Conservation (phyloP, 2,797 vertebrate species). For the Megaceryle alcyon region DNA sequence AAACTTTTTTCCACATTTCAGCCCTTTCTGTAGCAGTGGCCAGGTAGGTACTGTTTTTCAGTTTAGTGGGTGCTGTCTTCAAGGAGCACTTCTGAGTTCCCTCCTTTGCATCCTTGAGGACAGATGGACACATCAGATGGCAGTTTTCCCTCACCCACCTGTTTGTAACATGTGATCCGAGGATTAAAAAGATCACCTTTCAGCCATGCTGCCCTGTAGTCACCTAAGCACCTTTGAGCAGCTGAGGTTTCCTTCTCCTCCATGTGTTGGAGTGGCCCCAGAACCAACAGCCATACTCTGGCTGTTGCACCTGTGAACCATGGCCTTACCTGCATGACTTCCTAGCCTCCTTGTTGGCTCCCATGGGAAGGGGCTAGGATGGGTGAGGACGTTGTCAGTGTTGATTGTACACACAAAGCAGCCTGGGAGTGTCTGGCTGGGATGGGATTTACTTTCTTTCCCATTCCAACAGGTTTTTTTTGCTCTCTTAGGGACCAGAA, state of each 20-base stretch:
- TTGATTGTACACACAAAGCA: background rate
- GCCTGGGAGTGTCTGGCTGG: background rate
- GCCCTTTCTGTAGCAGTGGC: background rate
- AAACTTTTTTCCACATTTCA: background rate
- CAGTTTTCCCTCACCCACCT: background rate
- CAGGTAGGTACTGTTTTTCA: background rate
- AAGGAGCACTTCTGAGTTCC: background rate
- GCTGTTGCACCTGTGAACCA: background rate
- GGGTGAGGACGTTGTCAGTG: background rate
- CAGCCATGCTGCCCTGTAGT: background rate
- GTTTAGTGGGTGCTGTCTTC: background rate
- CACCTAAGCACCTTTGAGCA: background rate
- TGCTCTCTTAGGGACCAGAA: conserved; percentile 87
- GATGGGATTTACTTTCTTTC: background rate
- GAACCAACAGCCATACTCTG: background rate
- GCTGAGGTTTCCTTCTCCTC: background rate
- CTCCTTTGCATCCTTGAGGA: background rate
- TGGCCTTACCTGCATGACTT: background rate
- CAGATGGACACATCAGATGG: background rate
- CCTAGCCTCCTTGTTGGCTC: background rate
- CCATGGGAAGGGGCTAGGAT: background rate
- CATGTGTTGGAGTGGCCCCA: background rate
- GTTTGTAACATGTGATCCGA: background rate
- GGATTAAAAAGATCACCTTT: background rate
- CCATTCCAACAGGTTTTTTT: background rate